Conservation (phyloP, 2,113 vertebrate genomes). For the Heterotilapia buettikoferi region DNA sequence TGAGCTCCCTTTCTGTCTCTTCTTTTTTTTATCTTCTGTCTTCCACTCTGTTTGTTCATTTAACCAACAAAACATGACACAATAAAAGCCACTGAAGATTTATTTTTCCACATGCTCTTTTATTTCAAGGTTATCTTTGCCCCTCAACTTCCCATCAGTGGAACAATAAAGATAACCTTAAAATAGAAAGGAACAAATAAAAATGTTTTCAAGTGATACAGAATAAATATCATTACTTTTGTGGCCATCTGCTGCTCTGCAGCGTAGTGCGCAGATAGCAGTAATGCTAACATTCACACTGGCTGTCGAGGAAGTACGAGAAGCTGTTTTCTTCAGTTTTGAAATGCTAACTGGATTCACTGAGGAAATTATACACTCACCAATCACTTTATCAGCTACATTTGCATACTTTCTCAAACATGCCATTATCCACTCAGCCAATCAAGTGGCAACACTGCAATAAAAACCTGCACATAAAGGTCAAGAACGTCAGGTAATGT, state of each 20-base stretch:
- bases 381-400: not conserved
- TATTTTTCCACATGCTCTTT: not conserved
- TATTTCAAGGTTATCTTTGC: not conserved
- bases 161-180: not conserved
- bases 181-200: not conserved
- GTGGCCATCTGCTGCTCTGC: not conserved
- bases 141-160: not conserved
- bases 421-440: not conserved
- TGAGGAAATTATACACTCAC: not conserved
- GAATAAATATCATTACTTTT: not conserved
- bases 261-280: fast-evolving
- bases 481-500: not conserved
- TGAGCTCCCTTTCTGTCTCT: not conserved
- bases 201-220: not conserved
- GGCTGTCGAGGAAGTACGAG: not conserved
- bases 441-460: not conserved
- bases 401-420: not conserved
- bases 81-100: not conserved
- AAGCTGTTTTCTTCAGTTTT: not conserved
- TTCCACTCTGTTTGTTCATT: not conserved
- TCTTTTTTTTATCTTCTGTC: not conserved
- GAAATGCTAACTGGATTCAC: not conserved
- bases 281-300: not conserved
- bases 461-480: not conserved
- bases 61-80: not conserved